A percentile compares a stretch with the other conserved stretches of the same genome.
Conservation (phyloP, 2,888 invertebrate species). For the Taenaris catops region DNA sequence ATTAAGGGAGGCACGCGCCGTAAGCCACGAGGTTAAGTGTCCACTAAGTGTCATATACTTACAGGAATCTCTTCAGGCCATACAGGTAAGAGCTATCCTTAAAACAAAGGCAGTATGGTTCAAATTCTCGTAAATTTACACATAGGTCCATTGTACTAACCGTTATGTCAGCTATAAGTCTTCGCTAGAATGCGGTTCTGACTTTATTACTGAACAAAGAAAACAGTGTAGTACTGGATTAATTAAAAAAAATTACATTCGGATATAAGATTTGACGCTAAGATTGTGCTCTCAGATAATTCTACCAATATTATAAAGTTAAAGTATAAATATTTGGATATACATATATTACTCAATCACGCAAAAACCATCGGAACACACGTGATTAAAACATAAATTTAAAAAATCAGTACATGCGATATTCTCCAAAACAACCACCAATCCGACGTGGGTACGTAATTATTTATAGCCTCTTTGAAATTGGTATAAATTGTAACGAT, state of each 20-base stretch:
- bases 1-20: constrained; percentile 25
- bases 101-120: neutral
- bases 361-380: too few species aligned
- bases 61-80: constrained; percentile 14
- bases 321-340: too few species aligned
- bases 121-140: constrained; percentile 4
- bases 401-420: too few species aligned
- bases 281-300: too few species aligned
- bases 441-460: too few species aligned
- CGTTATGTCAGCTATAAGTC: constrained; percentile 23
- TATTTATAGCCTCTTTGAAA: too few species aligned
- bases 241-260: constrained; percentile 7
- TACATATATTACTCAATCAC: too few species aligned
- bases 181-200: constrained; percentile 17
- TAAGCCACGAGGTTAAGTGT: constrained; percentile 27
- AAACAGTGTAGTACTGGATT: constrained; percentile 7
- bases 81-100: constrained; percentile 12
- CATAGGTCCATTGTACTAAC: constrained; percentile 15
- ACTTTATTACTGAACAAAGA: constrained; percentile 13
- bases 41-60: constrained; percentile 20
- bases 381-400: too few species aligned
- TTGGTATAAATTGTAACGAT: too few species aligned
- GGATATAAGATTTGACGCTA: too few species aligned
- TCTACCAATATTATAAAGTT: too few species aligned
- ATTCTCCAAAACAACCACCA: too few species aligned